Evolutionary conservation across 2,888 invertebrate genomes (phyloP).

Genomic region (Conistra vaccinii): DNA sequence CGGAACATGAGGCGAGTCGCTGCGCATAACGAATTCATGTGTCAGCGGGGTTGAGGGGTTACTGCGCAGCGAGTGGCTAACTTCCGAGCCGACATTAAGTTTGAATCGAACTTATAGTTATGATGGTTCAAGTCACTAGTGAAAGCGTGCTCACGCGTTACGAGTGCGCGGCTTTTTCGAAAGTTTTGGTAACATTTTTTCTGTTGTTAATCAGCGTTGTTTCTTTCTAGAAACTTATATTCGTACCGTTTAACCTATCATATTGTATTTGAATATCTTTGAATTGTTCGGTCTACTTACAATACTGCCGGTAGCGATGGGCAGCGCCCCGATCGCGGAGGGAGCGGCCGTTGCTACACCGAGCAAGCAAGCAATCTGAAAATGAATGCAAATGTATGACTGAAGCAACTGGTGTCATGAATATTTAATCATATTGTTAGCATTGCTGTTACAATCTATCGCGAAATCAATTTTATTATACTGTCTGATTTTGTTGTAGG

Average conservation of each 20-base stretch:
- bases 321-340: conserved; percentile 51
- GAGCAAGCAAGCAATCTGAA: conserved; percentile 81
- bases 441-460: conserved; percentile 26
- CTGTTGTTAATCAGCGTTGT: not conserved
- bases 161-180: not conserved
- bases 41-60: too few relatives aligned
- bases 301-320: conserved; percentile 71
- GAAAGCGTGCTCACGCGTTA: not conserved
- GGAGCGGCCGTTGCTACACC: conserved; percentile 81
- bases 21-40: too few relatives aligned
- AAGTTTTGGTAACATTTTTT: not conserved
- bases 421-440: conserved; percentile 33
- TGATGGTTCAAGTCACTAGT: not conserved
- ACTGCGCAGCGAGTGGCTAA: too few relatives aligned
- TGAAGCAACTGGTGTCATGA: conserved; percentile 51
- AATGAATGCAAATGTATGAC: conserved; percentile 49
- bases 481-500: not conserved
- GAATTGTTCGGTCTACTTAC: conserved; percentile 71
- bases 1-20: too few relatives aligned
- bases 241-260: not conserved
- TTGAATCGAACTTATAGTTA: too few relatives aligned
- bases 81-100: too few relatives aligned
- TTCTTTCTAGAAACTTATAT: too few relatives aligned
- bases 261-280: not conserved
- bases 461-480: conserved; percentile 15